A percentile compares a stretch with the other conserved stretches of the same genome.
phyloP scores from a whole-genome alignment of 2,888 invertebrate genomes.

The Sicus ferrugineus region DNA sequence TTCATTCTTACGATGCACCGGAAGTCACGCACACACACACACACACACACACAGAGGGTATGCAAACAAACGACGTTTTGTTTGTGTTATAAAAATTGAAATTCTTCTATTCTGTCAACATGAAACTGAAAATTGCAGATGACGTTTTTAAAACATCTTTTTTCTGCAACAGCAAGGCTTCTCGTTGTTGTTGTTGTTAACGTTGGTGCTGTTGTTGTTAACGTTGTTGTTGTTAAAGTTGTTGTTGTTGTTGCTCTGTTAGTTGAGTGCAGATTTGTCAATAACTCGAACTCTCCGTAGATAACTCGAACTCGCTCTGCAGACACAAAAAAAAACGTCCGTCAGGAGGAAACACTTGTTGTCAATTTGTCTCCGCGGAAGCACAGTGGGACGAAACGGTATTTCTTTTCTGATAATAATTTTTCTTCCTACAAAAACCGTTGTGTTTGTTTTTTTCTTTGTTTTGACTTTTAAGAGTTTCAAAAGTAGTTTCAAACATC shows the following conservation, averaged over 20 bases:
- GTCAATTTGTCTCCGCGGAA: neutral
- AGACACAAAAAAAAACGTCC: too few relatives aligned
- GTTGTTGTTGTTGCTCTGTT: too few relatives aligned
- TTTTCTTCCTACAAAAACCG: too few relatives aligned
- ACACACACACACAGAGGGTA: neutral
- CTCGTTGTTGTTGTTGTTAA: neutral
- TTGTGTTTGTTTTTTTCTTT: too few relatives aligned
- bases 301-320: neutral
- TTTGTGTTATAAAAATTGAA: neutral
- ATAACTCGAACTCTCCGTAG: neutral
- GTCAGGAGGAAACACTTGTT: neutral
- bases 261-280: constrained; percentile 10
- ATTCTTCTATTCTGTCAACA: constrained; percentile 4
- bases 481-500: too few relatives aligned
- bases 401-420: too few relatives aligned
- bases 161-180: neutral
- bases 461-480: too few relatives aligned
- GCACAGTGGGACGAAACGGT: neutral
- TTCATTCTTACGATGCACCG: constrained; percentile 14
- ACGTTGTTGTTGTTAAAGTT: too few relatives aligned
- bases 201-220: neutral
- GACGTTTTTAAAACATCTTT: neutral
- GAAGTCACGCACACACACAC: constrained; percentile 1
- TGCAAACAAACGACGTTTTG: neutral
- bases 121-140: constrained; percentile 13